Base-by-base conservation (phyloP, 53 echinoderm and acorn worm genomes). In the Arbacia lixula region DNA sequence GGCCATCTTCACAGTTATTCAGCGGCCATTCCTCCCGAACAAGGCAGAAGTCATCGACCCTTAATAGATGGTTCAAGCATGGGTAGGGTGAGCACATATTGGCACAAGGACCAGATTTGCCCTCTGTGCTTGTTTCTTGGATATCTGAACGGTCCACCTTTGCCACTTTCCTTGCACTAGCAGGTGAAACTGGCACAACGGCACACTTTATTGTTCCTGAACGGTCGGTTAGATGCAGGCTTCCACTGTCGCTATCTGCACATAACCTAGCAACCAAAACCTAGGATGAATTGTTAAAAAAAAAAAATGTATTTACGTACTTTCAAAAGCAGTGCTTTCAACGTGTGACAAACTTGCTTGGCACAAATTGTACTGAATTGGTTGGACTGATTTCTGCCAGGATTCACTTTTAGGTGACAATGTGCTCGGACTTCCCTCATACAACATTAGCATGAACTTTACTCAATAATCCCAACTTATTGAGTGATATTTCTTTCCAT, bases 1-100 rank as follows among this genome's bases (percentile, higher is more conserved):
- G 5, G 2, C 9, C 66, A 30, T 20, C 5, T 16, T 29, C 71
- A n/a, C 46, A 31, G 21, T 19, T 34, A 33, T 53, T 34, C 28
- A 33, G 30, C 34, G 46, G 8, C 46, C 14, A 8, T 46, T 46
- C 46, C 51, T 81, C 82, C 12, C 33, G 27, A 21, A 81, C 46
- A 41, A 81, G 17, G 22, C 42, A n/a, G 46, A 81, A 64, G 32
- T 81, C 82, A 31, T 81, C 65, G 14, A 81, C 63, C 49, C 82
- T 81, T 19, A 81, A 64, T 5, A 81, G 63, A 49, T 81, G 82
- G 12, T 62, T 30, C 2, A 81, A 46, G 52, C 63, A 81, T 16
- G 62, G 62, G 3, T 81, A 43, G 17, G 82, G 64, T 32, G 37
- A 52, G 50, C 82, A 81, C 25, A 3, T 2, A 34, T 27, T 81